Percentiles rank a stretch among this genome's conserved stretches.
Evolutionary conservation across 2,797 vertebrate genomes (phyloP).

Genomic region (Mormyrus proboscirostris): DNA sequence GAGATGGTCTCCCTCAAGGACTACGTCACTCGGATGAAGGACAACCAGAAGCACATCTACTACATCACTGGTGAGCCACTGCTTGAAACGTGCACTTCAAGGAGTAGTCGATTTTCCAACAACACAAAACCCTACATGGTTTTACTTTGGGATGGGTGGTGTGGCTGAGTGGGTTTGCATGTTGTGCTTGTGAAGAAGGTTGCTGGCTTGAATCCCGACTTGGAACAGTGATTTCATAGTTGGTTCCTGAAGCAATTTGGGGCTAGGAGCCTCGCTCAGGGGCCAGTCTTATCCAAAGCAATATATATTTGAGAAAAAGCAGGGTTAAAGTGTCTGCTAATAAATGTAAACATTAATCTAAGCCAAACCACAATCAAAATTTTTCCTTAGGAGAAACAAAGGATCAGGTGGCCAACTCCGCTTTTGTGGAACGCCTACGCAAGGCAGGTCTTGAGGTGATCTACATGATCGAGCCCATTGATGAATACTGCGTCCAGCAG

Average conservation of each 20-base stretch:
- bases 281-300: background rate
- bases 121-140: background rate
- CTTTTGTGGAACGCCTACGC: slow-evolving; percentile 69
- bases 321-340: background rate
- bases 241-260: background rate
- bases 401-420: slow-evolving; percentile 71
- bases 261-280: background rate
- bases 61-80: slow-evolving; percentile 63
- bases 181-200: background rate
- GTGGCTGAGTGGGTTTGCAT: background rate
- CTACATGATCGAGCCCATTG: slow-evolving; percentile 75
- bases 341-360: background rate
- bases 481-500: slow-evolving; percentile 74
- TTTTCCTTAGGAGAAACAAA: slow-evolving; percentile 64
- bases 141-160: background rate
- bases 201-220: background rate
- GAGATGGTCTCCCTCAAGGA: slow-evolving; percentile 76
- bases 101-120: background rate
- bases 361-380: background rate
- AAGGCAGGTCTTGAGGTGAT: slow-evolving; percentile 71
- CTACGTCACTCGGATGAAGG: slow-evolving; percentile 73
- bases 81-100: background rate
- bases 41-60: slow-evolving; percentile 72
- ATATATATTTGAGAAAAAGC: too few relatives aligned
- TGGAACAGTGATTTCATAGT: background rate